Percentiles rank a stretch among this genome's conserved stretches.
These are phyloP conservation scores for Holotrichia oblita DNA, from an alignment of 1,140 invertebrate species.

Conservation along the genomic window DNA sequence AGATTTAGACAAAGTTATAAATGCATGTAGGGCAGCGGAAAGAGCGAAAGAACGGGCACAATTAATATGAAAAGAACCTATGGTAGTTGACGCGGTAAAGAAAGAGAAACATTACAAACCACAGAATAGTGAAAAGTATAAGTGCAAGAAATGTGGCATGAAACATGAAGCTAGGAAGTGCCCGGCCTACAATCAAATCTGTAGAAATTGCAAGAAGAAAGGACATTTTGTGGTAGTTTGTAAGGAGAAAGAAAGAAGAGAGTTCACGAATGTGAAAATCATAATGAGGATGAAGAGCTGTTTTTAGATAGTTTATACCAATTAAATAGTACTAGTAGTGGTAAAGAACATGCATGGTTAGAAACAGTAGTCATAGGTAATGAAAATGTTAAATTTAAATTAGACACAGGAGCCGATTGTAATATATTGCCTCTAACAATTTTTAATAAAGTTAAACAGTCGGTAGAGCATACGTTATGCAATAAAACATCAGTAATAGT, in stretches of 20 bases:
- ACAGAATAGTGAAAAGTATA: background rate
- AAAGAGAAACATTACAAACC: too few species aligned
- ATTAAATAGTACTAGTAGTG: too few species aligned
- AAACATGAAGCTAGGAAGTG: slow-evolving; percentile 17
- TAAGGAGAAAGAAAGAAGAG: background rate
- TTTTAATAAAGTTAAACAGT: background rate
- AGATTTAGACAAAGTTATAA: too few species aligned
- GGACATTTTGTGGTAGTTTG: background rate
- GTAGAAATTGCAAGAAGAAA: background rate
- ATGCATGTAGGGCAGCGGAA: too few species aligned
- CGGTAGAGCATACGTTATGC: background rate
- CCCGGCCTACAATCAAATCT: background rate
- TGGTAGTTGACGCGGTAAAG: too few species aligned
- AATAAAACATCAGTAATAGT: background rate
- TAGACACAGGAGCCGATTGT: background rate
- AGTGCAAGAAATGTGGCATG: slow-evolving; percentile 30
- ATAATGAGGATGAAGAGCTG: too few species aligned
- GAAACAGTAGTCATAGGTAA: background rate
- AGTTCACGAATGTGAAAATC: too few species aligned
- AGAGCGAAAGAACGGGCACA: too few species aligned
- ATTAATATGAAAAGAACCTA: too few species aligned
- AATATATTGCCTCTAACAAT: background rate
- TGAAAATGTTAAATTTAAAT: background rate
- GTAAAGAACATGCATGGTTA: too few species aligned
- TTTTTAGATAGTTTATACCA: too few species aligned